A percentile compares a stretch with the other conserved stretches of the same genome.
phyloP scores from a whole-genome alignment of 2,888 invertebrate species.

The Ichneumon xanthorius region DNA sequence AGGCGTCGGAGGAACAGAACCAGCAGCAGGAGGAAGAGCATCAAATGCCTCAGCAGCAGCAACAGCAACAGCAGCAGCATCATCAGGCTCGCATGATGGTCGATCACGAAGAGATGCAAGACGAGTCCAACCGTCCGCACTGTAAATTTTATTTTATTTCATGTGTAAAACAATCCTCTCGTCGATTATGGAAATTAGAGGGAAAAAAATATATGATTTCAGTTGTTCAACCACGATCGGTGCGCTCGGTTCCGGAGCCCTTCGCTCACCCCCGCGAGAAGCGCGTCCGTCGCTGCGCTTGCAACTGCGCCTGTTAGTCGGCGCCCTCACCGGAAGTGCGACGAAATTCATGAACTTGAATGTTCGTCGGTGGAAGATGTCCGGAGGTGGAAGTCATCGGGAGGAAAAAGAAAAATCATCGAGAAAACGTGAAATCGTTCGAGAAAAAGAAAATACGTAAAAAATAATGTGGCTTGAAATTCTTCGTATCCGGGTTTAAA shows the following conservation, averaged over 20 bases:
- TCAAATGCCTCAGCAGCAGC: constrained; percentile 74
- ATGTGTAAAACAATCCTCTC: background rate
- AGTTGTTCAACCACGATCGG: constrained; percentile 94
- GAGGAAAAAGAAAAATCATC: constrained; percentile 5
- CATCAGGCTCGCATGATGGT: constrained; percentile 82
- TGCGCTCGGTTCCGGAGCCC: constrained; percentile 87
- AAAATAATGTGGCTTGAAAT: constrained; percentile 46
- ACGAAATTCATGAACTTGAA: constrained; percentile 8
- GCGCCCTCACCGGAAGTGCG: background rate
- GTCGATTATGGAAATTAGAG: background rate
- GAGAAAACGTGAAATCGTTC: constrained; percentile 19
- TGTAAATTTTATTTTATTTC: constrained; percentile 87
- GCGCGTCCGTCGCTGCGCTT: constrained; percentile 91
- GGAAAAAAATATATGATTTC: constrained; percentile 79
- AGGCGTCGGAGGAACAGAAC: constrained; percentile 76
- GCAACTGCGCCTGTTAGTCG: constrained; percentile 89
- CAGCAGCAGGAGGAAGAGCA: constrained; percentile 76
- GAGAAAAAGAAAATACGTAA: constrained; percentile 37
- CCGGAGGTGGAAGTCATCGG: background rate
- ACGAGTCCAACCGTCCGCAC: constrained; percentile 90
- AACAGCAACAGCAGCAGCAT: constrained; percentile 79
- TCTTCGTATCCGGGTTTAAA: constrained; percentile 56
- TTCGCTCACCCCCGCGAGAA: constrained; percentile 87
- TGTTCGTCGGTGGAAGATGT: constrained; percentile 13
- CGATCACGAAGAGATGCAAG: constrained; percentile 85